Evolutionary conservation across 2,113 vertebrate species (phyloP), one percentile per base, ranked within the genome.

Genomic region (Eclectus roratus): DNA sequence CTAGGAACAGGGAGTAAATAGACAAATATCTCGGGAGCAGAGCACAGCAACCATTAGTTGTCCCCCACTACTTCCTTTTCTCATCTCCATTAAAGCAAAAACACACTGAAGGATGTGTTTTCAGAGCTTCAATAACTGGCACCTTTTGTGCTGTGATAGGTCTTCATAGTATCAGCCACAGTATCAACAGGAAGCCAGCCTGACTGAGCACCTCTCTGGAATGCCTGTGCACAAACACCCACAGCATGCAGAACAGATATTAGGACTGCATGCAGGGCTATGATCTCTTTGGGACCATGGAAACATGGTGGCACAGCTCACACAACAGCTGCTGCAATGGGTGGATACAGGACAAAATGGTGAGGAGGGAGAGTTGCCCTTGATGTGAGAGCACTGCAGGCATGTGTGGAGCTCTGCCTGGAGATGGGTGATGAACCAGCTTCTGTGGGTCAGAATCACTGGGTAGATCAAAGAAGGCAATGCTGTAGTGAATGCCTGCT

Each of bases 201-300:
- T 6, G 33, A 37, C 35, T 10, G 58, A 63, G n/a, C 3, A 0
- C 37, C 44, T 65, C 25, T 64, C 63, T 52, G n/a, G 21, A 31
- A 33, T 6, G 53, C 28, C 50, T 17, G 19, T 11, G 46, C 21
- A 3, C 39, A 23, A 39, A 24, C 2, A 2, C 44, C 24, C 46
- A 11, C n/a, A 9, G 44, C 53, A 33, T 2, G 14, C 61, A 65
- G 43, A 68, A 41, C 17, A 17, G 24, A 39, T 6, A 6, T 2
- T 1, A 29, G 50, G 44, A 29, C 41, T 27, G 19, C 35, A n/a
- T 8, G 12, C 20, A 37, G 25, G 60, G 50, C 39, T 84, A 18
- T 0, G 0, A 5, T 23, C 25, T 46, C 28, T 12, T 2, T 11
- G 10, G 18, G 23, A 41, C 10, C 41, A 20, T 1, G 20, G 56